Base-by-base conservation (phyloP, 92 coral and sea anemone genomes). In the Porites evermanni region DNA sequence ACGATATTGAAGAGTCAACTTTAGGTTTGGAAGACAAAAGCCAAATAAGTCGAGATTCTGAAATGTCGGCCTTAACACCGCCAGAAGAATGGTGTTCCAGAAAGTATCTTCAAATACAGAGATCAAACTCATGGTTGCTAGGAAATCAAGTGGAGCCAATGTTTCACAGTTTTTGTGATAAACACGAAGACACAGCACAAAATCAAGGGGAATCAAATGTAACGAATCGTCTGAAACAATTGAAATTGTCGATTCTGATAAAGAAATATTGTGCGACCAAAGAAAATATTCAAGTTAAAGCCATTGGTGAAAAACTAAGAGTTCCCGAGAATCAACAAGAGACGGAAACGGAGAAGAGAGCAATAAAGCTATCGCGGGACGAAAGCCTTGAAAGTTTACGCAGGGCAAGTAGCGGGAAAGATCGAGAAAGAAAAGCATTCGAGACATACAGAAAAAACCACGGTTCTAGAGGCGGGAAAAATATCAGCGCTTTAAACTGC, bases 401-500 rank as follows among this genome's bases (percentile, higher is more conserved):
- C 13, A 16, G 59, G 10, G 11, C n/a, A 60, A 32, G 18, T 32
- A 61, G 61, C 14, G 38, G 75, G 18, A 75, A 75, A 63, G 11
- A 0, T 11, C 19, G 61, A 16, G 75, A 67, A 0, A 38, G 47
- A 10, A 85, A 56, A 58, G 9, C 61, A 19, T 56, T 12, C 10
- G 9, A 53, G 50, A n/a, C 29, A 64, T n/a, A 74, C 53, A 21
- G 77, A 44, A 56, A 79, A 69, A 54, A 90, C 17, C 56, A 70
- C 67, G 12, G 71, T 7, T 6, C 6, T 68, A 29, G 44, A 12
- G 44, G 79, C 13, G 53, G 63, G 50, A 64, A 85, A 10, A 80
- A 52, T 12, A 78, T 76, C 7, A 76, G n/a, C n/a, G 93, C 88
- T 9, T 69, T 92, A 50, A 53, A 77, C 38, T 92, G 95, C 67